These are phyloP conservation scores for Ailurus styani DNA, from an alignment of 2,113 vertebrate species.

Conservation along the genomic window DNA sequence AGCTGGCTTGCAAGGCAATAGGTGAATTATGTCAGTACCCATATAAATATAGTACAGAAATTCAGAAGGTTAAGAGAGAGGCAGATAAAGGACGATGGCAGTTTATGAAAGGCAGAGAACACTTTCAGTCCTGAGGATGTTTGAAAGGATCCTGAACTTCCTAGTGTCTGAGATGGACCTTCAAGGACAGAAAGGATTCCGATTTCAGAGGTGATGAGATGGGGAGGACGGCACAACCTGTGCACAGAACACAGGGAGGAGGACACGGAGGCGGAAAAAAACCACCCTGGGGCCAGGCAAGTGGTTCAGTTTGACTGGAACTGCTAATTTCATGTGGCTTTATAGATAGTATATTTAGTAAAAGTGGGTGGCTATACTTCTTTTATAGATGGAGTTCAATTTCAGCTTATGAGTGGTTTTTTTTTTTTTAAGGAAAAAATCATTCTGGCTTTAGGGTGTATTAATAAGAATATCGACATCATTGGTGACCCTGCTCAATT, in stretches of 20 bases:
- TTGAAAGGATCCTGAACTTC: not conserved
- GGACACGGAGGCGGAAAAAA: not conserved
- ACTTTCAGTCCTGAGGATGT: not conserved
- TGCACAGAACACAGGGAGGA: not conserved
- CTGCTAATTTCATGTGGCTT: not conserved
- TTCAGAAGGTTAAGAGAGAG: not conserved
- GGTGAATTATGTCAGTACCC: not conserved
- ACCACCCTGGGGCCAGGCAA: not conserved
- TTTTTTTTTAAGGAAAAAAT: not conserved
- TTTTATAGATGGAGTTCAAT: not conserved
- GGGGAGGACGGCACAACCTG: not conserved
- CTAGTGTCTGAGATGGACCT: not conserved
- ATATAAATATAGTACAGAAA: not conserved
- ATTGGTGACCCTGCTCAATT: not conserved
- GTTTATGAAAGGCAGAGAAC: not conserved
- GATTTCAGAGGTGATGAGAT: not conserved
- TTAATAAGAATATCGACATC: not conserved
- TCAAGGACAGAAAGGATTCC: not conserved
- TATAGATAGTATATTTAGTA: not conserved
- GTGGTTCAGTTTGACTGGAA: not conserved
- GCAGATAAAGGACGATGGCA: not conserved
- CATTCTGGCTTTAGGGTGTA: not conserved
- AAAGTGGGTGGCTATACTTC: not conserved
- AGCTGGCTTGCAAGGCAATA: not conserved
- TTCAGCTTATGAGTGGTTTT: not conserved